Base-by-base conservation (phyloP, 2,888 invertebrate species). In the Cyclophora albipunctata region DNA sequence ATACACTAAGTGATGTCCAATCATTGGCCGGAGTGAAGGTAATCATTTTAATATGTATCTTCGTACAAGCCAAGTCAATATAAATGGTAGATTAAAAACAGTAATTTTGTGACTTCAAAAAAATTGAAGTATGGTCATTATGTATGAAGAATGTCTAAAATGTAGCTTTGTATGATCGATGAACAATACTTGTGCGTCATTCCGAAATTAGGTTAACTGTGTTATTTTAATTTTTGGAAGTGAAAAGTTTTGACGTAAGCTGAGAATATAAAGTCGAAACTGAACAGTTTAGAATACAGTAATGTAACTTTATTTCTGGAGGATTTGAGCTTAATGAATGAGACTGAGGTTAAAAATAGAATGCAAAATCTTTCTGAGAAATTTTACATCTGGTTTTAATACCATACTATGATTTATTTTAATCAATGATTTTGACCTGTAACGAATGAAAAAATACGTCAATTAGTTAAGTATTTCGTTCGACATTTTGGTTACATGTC, bases 1-100 rank as follows among this genome's bases (percentile, higher is more conserved):
- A 78, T 64, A 73, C 62, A 72, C 67, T 53, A 71, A 78, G 81
- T 80, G 80, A 75, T 80, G 83, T 78, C 79, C 84, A 83, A 84
- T 84, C 80, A 84, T 73, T 62, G 67, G 48, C 56, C 70, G 58
- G 80, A 85, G 78, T 84, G 83, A 78, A 67, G 66, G 71, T 81
- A 83, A 86, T 81, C 67, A 77, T 69, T 75, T 75, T 76, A 80
- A 81, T 78, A 69, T 59, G 68, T 66, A 75, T 78, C 76, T 75
- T 78, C 75, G 70, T 75, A 71, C 72, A 71, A 71, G 69, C 69
- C 61, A 69, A 67, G 60, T 66, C 66, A 71, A 82, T 80, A 81
- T 80, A 79, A 78, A 76, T 73, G 75, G 66, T 63, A 63, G 67
- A 67, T 73, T 75, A 75, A 84, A 82, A 75, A 80, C 76, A 67